Evolutionary conservation across 2,888 invertebrate species (phyloP).

Genomic region (Cordylochernes scorpioides): DNA sequence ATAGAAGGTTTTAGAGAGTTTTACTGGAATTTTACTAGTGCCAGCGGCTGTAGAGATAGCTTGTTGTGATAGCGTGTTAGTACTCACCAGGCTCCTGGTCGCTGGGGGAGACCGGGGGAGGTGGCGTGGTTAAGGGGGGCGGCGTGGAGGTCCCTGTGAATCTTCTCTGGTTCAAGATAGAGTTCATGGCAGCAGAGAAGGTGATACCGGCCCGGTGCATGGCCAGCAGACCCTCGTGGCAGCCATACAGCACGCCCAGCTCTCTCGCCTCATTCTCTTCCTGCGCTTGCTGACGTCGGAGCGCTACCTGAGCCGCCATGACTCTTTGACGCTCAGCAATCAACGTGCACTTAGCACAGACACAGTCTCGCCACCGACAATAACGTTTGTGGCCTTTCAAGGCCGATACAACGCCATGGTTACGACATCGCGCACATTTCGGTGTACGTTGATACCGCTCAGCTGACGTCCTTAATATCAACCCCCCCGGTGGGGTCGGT

Average conservation of each 20-base stretch:
- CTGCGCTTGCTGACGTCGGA: slow-evolving; percentile 37
- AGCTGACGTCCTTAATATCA: slow-evolving; percentile 16
- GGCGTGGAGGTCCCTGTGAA: too few relatives aligned
- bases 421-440: slow-evolving; percentile 84
- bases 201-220: slow-evolving; percentile 16
- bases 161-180: too few relatives aligned
- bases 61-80: too few relatives aligned
- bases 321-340: slow-evolving; percentile 91
- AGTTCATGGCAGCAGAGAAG: slow-evolving; percentile 16
- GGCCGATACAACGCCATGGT: slow-evolving; percentile 89
- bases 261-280: slow-evolving; percentile 92
- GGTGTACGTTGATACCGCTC: slow-evolving; percentile 87
- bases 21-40: too few relatives aligned
- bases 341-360: slow-evolving; percentile 88
- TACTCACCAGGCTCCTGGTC: too few relatives aligned
- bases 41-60: too few relatives aligned
- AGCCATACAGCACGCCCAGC: slow-evolving; percentile 53
- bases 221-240: slow-evolving; percentile 25
- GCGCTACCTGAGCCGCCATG: slow-evolving; percentile 74
- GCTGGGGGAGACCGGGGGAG: too few relatives aligned
- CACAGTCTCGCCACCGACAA: slow-evolving; percentile 89
- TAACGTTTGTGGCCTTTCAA: slow-evolving; percentile 41
- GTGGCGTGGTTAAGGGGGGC: too few relatives aligned
- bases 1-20: too few relatives aligned
- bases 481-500: slow-evolving; percentile 8